These are phyloP conservation scores for Drosophila equinoxialis DNA, from an alignment of 1,140 invertebrate species.

Conservation along the genomic window DNA sequence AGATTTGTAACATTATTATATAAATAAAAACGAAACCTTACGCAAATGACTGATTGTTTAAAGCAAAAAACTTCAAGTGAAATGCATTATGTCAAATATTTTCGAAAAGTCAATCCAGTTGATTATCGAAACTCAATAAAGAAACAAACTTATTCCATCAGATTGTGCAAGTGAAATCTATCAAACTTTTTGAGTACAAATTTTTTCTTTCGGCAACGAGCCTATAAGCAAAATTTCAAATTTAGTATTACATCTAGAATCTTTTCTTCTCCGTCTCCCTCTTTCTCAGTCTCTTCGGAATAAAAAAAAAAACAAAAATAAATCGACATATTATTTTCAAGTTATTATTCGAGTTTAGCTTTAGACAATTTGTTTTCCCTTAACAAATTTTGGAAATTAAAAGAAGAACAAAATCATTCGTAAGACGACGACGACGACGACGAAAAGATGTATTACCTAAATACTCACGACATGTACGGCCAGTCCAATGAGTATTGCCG, in stretches of 20 bases:
- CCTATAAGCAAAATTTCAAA: slow-evolving; percentile 51
- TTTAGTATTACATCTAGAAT: slow-evolving; percentile 20
- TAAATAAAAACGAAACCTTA: too few relatives aligned
- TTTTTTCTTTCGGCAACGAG: slow-evolving; percentile 34
- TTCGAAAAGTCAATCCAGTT: too few relatives aligned
- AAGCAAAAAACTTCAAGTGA: too few relatives aligned
- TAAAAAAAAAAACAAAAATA: not conserved
- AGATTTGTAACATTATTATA: too few relatives aligned
- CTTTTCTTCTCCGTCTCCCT: not conserved
- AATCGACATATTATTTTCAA: not conserved
- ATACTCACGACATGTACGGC: slow-evolving; percentile 29
- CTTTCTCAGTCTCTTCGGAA: too few relatives aligned
- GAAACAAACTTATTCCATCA: not conserved
- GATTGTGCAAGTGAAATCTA: slow-evolving; percentile 7
- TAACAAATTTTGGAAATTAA: slow-evolving; percentile 4
- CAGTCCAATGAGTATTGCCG: slow-evolving; percentile 11
- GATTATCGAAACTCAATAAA: too few relatives aligned
- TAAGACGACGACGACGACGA: too few relatives aligned
- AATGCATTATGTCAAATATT: too few relatives aligned
- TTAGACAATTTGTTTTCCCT: not conserved
- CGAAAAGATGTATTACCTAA: slow-evolving; percentile 30
- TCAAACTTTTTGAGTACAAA: not conserved
- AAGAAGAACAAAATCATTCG: not conserved
- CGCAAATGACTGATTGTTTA: too few relatives aligned
- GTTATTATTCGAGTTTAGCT: not conserved